phyloP scores from a whole-genome alignment of 2,113 vertebrate species.

The Alligator mississippiensis region DNA sequence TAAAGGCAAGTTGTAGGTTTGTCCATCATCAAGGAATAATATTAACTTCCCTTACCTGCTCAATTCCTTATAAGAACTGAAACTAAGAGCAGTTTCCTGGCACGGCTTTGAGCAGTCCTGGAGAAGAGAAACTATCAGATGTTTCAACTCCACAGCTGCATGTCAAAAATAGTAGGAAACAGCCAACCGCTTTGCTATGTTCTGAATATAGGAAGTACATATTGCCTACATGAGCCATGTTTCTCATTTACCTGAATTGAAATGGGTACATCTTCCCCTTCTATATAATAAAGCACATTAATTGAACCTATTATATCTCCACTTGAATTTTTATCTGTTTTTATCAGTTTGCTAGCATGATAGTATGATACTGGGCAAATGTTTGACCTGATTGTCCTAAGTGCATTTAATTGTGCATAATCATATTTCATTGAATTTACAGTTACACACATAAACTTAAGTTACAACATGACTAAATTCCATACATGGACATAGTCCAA shows the following conservation, averaged over 20 bases:
- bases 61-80: conserved; percentile 29
- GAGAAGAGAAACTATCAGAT: conserved; percentile 67
- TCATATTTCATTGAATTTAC: background rate
- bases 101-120: accelerated
- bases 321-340: background rate
- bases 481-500: background rate
- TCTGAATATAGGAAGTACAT: background rate
- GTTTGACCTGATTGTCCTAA: background rate
- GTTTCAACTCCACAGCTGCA: conserved; percentile 62
- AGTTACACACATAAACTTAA: no score
- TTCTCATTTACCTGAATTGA: conserved; percentile 29
- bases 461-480: background rate
- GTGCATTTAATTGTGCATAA: background rate
- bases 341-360: background rate
- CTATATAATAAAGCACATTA: background rate
- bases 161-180: conserved; percentile 47
- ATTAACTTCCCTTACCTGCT: conserved; percentile 32
- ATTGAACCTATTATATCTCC: background rate
- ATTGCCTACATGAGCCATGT: background rate
- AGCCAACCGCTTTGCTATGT: background rate
- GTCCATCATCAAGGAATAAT: background rate
- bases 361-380: accelerated
- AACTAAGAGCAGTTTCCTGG: conserved; percentile 49
- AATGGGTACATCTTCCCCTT: conserved; percentile 20
- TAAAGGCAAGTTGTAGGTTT: background rate